A percentile compares a stretch with the other conserved stretches of the same genome.
These are phyloP conservation scores for Clarias magur DNA, from an alignment of 2,113 vertebrate genomes.

Conservation along the genomic window DNA sequence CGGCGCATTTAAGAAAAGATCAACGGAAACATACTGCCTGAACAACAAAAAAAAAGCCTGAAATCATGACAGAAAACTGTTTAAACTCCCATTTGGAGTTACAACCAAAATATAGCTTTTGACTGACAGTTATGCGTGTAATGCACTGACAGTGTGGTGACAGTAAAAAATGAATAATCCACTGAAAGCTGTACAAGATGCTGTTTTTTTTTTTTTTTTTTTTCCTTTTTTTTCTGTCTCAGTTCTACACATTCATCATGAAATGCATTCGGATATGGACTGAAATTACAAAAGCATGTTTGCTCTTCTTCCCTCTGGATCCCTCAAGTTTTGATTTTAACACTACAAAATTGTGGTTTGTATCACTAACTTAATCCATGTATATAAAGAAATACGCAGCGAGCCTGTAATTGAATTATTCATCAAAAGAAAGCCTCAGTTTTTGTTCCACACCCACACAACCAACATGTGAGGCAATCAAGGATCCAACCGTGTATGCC, in stretches of 20 bases:
- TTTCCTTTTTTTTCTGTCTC: background rate
- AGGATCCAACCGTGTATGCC: constrained; percentile 17
- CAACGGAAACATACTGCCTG: constrained; percentile 34
- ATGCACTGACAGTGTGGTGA: constrained; percentile 19
- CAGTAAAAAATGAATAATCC: constrained; percentile 14
- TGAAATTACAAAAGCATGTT: constrained; percentile 34
- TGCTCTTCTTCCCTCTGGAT: constrained; percentile 32
- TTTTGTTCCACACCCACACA: background rate
- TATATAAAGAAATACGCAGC: constrained; percentile 36
- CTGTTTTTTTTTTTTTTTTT: constrained; percentile 6
- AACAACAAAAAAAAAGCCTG: constrained; percentile 32
- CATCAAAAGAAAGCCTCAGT: constrained; percentile 6
- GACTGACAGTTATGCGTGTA: constrained; percentile 16
- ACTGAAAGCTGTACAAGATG: constrained; percentile 29
- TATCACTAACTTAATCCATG: constrained; percentile 34
- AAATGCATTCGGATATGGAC: background rate
- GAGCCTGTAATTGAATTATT: constrained; percentile 35
- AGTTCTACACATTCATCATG: background rate
- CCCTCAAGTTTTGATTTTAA: constrained; percentile 40
- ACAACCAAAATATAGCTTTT: constrained; percentile 49
- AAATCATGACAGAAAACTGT: constrained; percentile 17
- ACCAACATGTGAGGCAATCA: constrained; percentile 44
- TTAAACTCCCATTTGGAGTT: background rate
- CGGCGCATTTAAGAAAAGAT: constrained; percentile 32
- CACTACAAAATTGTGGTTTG: constrained; percentile 51